These are phyloP conservation scores for Plectropomus leopardus DNA, from an alignment of 2,113 vertebrate species.

Conservation along the genomic window DNA sequence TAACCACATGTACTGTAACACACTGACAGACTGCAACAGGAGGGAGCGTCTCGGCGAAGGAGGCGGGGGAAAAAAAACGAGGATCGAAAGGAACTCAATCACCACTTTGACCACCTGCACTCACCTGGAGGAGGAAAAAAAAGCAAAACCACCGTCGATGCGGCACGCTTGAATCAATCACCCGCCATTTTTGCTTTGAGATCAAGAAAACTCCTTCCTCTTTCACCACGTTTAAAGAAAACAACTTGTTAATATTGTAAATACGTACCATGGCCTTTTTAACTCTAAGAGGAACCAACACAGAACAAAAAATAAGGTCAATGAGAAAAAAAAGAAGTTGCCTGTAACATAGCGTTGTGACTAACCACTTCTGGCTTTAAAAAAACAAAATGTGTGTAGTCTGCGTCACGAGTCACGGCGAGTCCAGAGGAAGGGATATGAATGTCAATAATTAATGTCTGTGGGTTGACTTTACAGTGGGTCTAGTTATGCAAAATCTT, in stretches of 20 bases:
- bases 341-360: constrained; percentile 92
- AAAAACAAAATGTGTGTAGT: constrained; percentile 70
- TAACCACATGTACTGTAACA: constrained; percentile 78
- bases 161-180: constrained; percentile 32
- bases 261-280: constrained; percentile 95
- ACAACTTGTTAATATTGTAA: constrained; percentile 95
- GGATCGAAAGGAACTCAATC: neutral
- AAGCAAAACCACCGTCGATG: neutral
- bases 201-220: neutral
- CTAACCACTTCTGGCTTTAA: constrained; percentile 88
- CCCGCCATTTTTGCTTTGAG: constrained; percentile 54
- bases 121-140: neutral
- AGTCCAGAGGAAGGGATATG: constrained; percentile 67
- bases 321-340: constrained; percentile 73
- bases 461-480: constrained; percentile 67
- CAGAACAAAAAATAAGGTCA: constrained; percentile 76
- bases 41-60: neutral
- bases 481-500: constrained; percentile 84
- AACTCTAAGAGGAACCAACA: constrained; percentile 82
- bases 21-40: constrained; percentile 45
- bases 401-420: constrained; percentile 62
- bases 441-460: constrained; percentile 81
- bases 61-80: neutral
- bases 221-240: constrained; percentile 60
- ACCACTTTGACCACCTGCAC: constrained; percentile 42